Evolutionary conservation across 2,888 invertebrate genomes (phyloP), one percentile per base, ranked within the genome.

Genomic region (Rosalia funebris): DNA sequence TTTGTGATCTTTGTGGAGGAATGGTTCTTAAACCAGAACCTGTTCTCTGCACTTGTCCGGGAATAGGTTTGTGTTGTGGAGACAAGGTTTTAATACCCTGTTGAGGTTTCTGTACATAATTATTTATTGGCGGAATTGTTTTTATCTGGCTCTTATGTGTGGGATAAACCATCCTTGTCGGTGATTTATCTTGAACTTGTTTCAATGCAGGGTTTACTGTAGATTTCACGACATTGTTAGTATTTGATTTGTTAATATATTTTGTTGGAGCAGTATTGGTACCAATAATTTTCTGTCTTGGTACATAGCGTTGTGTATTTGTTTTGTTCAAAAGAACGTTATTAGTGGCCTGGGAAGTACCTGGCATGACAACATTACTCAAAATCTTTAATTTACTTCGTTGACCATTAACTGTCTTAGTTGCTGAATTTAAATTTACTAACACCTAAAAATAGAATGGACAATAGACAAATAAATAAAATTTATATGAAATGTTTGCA

Each of bases 381-480:
- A 82, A 59, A 47, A 82, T 78, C 69, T 82, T 82, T n/a, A 82
- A 68, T 73, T 82, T 81, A 62, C 70, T 78, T 60, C 79, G 72
- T 67, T 81, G 81, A 5, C 81, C 81, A 60, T 81, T 81, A 2
- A 73, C 72, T 2, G 79, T 74, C 47, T 75, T 74, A 12, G 61
- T 65, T 32, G 62, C 59, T 11, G 64, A 31, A 20, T 60, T 59
- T 20, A 67, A 42, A 37, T 55, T 69, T 20, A 66, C 62, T 16
- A 73, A 46, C 10, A 74, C 69, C 75, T 75, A 20, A 19, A 71
- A 66, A 45, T 63, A 44, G 25, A 7, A 34, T 34, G 3, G 7
- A 50, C 11, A 48, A 44, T 20, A 5, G 3, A 36, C 9, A 48
- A 46, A 41, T 47, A 34, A 50, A 48, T 48, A n/a, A n/a, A 25